phyloP scores from a whole-genome alignment of 1,140 invertebrate species.

The Procambarus virginalis region DNA sequence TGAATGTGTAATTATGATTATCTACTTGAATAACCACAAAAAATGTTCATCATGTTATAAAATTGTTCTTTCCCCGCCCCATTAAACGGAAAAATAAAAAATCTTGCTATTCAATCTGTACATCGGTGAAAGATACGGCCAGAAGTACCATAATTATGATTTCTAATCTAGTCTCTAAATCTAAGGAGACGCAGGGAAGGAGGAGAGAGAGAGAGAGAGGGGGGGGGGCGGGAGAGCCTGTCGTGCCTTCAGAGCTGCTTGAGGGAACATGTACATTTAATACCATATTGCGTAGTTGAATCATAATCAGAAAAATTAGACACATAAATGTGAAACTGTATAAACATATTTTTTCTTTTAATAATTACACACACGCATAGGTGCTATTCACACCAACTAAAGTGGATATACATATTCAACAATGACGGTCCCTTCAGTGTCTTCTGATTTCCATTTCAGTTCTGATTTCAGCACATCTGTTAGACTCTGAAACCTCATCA shows the following conservation, averaged over 20 bases:
- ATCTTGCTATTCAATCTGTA: conserved; percentile 63
- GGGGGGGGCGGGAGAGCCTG: neutral
- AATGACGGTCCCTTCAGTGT: conserved; percentile 36
- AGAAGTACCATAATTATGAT: conserved; percentile 48
- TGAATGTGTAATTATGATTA: too few species aligned
- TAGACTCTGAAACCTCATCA: conserved; percentile 31
- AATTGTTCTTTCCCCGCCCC: too few species aligned
- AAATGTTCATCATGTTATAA: too few species aligned
- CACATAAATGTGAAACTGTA: conserved; percentile 65
- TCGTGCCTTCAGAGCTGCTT: conserved; percentile 65
- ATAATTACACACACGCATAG: conserved; percentile 63
- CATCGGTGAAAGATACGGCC: conserved; percentile 36
- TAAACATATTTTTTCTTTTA: conserved; percentile 59
- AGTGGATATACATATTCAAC: conserved; percentile 55
- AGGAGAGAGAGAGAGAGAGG: neutral
- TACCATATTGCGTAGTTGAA: conserved; percentile 66
- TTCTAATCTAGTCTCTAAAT: conserved; percentile 25
- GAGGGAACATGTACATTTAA: conserved; percentile 62
- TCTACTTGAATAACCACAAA: too few species aligned
- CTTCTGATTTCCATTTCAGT: conserved; percentile 13
- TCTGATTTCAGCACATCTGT: conserved; percentile 13
- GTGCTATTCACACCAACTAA: conserved; percentile 42
- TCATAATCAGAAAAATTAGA: conserved; percentile 64
- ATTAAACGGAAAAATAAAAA: too few species aligned
- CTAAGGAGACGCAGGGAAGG: conserved; percentile 21